Evolutionary conservation across 1,140 invertebrate species (phyloP), one percentile per base, ranked within the genome.

Genomic region (Charaxes varanes): DNA sequence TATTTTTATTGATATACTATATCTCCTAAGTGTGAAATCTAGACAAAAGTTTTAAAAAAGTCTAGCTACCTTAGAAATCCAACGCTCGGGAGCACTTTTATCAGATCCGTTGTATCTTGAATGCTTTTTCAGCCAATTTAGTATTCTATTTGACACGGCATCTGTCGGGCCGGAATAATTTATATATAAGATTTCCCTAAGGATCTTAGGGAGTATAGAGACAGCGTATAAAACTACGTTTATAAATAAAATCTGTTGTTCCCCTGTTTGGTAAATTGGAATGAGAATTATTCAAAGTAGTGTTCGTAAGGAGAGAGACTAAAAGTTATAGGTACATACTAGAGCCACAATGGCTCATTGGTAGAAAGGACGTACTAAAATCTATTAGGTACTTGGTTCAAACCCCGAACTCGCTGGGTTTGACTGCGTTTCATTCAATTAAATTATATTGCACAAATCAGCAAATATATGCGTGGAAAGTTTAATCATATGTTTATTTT

Each of bases 131-230:
- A 26, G 36, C 18, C 28, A 37, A 34, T 47, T 35, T 38, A 47
- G 14, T 47, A 46, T 46, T 47, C 43, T 47, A 53, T 53, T 53
- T 53, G 50, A 53, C 50, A 47, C 37, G 33, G 40, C 36, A 43
- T 42, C 50, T 43, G 44, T 47, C 31, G 35, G 23, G 15, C 26
- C 18, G 13, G 50, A 53, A 53, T 53, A 53, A 53, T 53, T 47
- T 47, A 53, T 47, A 35, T 17, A 33, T 47, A 43, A 43, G 50
- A 53, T 53, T 53, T 53, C 50, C 43, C 50, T 8, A 26, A 15
- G 50, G 50, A 28, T 16, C 12, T 5, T 14, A 35, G 24, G 22
- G 33, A 35, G 24, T 35, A 14, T 11, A 23, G 19, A 23, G 27
- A 10, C 23, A 6, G 16, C n/a, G 13, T 17, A 32, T 41, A 33